phyloP scores from a whole-genome alignment of 2,888 invertebrate genomes.

The Tenthredo notha region DNA sequence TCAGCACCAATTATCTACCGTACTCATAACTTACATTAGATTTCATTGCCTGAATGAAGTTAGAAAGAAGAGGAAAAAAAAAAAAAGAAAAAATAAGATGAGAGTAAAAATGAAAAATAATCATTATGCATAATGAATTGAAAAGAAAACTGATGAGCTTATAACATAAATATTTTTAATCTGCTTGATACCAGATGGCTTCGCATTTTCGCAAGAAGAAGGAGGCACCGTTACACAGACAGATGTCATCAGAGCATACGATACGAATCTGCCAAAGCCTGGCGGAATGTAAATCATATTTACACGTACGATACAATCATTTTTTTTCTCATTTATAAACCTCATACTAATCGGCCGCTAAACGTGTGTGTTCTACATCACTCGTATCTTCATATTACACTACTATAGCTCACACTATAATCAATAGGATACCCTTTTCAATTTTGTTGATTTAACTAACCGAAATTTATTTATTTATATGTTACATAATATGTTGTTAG shows the following conservation, averaged over 20 bases:
- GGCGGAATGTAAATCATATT: slow-evolving; percentile 82
- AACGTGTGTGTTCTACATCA: not conserved
- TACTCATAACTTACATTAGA: not conserved
- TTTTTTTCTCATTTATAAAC: not conserved
- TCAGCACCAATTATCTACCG: slow-evolving; percentile 28
- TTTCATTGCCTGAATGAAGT: not conserved
- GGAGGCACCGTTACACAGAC: slow-evolving; percentile 97
- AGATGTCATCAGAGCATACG: slow-evolving; percentile 97
- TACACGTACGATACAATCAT: slow-evolving; percentile 19
- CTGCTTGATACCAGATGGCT: slow-evolving; percentile 87
- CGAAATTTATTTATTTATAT: slow-evolving; percentile 9
- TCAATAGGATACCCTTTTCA: not conserved
- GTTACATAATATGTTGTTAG: not conserved
- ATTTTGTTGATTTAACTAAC: not conserved
- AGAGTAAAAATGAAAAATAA: not conserved
- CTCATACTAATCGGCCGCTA: not conserved
- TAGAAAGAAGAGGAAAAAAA: too few species aligned
- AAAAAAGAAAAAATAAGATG: too few species aligned
- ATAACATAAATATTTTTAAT: slow-evolving; percentile 53
- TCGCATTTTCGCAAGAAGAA: slow-evolving; percentile 99
- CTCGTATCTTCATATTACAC: not conserved
- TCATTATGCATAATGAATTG: not conserved
- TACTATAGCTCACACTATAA: not conserved
- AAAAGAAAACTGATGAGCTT: not conserved
- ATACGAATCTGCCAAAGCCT: slow-evolving; percentile 93